Evolutionary conservation across 2,888 invertebrate species (phyloP).

Genomic region (Tenthredo notha): DNA sequence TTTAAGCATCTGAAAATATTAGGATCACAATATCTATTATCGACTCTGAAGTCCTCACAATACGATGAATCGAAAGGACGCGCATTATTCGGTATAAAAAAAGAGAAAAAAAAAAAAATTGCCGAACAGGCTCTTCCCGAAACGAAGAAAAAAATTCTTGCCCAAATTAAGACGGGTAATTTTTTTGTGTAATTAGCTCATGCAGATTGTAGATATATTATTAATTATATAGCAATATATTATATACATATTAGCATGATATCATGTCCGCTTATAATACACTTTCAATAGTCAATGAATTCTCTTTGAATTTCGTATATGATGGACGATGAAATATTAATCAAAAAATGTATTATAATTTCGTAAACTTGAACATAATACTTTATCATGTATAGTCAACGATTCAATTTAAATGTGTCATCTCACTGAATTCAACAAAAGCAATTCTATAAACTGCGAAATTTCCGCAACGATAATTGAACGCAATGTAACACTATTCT

Average conservation of each 20-base stretch:
- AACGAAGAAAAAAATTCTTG: not conserved
- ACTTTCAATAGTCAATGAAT: not conserved
- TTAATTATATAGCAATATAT: conserved; percentile 14
- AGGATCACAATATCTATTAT: not conserved
- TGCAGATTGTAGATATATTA: conserved; percentile 38
- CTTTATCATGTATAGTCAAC: not conserved
- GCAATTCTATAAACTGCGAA: not conserved
- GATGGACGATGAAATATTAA: not conserved
- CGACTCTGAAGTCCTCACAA: not conserved
- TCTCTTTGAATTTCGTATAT: not conserved
- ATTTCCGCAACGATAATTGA: not conserved
- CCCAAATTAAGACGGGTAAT: not conserved
- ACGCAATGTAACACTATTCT: not conserved
- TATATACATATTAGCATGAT: conserved; percentile 15
- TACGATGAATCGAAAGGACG: not conserved
- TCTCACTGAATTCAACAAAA: not conserved
- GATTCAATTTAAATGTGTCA: conserved; percentile 17
- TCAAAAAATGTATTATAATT: conserved; percentile 10
- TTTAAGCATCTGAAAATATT: not conserved
- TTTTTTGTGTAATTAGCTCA: conserved; percentile 13
- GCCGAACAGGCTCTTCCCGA: not conserved
- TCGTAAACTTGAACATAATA: not conserved
- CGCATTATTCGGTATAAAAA: not conserved
- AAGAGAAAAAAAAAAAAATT: not conserved
- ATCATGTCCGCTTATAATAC: conserved; percentile 26